A percentile compares a stretch with the other conserved stretches of the same genome.
Conservation (phyloP, 2,797 vertebrate genomes). For the Malurus leucopterus region DNA sequence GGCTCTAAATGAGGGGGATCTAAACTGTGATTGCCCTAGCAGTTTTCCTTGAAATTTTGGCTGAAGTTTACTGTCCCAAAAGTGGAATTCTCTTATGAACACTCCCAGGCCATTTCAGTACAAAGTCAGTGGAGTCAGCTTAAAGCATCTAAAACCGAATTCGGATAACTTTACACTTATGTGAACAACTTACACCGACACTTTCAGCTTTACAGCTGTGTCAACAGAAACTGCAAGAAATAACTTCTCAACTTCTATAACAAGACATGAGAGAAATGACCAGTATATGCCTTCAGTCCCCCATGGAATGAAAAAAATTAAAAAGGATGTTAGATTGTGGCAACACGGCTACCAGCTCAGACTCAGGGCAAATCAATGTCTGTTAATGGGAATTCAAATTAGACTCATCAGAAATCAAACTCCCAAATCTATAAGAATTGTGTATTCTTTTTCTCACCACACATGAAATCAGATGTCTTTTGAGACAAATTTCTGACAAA, state of each 20-base stretch:
- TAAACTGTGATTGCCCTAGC: background rate
- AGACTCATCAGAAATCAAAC: background rate
- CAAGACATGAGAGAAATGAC: background rate
- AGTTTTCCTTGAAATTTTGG: background rate
- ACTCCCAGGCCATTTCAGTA: background rate
- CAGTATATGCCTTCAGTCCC: background rate
- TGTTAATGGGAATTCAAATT: background rate
- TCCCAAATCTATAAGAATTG: background rate
- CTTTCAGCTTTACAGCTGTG: constrained; percentile 29
- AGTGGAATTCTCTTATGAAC: background rate
- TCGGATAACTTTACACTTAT: constrained; percentile 17
- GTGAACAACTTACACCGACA: background rate
- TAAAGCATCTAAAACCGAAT: constrained; percentile 13
- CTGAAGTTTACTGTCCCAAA: background rate
- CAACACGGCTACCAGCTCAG: background rate
- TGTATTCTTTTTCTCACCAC: background rate
- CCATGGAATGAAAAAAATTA: background rate
- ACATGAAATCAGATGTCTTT: background rate
- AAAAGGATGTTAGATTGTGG: background rate
- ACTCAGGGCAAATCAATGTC: background rate
- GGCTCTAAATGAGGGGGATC: background rate
- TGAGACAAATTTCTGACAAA: background rate
- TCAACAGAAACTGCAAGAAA: constrained; percentile 32
- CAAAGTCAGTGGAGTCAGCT: background rate
- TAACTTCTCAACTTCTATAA: background rate